Percentiles rank a stretch among this genome's conserved stretches.
phyloP scores from a whole-genome alignment of 2,888 invertebrate genomes.

The Thyatira batis region DNA sequence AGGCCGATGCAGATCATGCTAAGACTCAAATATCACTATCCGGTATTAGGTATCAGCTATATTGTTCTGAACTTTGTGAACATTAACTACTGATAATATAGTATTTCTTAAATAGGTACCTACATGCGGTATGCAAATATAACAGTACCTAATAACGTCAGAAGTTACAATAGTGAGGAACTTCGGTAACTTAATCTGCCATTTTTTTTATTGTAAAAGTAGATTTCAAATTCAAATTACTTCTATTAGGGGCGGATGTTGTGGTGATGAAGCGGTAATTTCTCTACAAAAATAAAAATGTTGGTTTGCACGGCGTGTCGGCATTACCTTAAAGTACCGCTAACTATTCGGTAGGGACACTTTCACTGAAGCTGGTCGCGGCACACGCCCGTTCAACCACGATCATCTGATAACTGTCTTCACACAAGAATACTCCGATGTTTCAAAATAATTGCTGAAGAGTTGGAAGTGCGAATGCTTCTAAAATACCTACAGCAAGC shows the following conservation, averaged over 20 bases:
- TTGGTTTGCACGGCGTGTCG: constrained; percentile 5
- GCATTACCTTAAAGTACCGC: constrained; percentile 50
- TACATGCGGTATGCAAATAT: too few relatives aligned
- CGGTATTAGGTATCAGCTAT: not conserved
- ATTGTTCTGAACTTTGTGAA: not conserved
- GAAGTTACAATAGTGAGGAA: not conserved
- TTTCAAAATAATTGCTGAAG: not conserved
- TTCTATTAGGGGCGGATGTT: not conserved
- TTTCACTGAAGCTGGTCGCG: constrained; percentile 60
- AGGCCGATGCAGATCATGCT: not conserved
- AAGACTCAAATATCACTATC: not conserved
- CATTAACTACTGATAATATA: too few relatives aligned
- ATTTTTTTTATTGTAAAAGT: not conserved
- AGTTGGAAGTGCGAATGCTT: not conserved
- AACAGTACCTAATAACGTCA: too few relatives aligned
- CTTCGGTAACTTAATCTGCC: not conserved
- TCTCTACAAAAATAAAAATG: not conserved
- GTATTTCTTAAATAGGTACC: too few relatives aligned
- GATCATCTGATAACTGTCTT: constrained; percentile 45
- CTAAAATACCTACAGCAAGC: not conserved
- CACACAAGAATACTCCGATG: not conserved
- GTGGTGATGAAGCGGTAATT: not conserved
- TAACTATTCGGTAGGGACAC: constrained; percentile 63
- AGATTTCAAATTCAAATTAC: not conserved
- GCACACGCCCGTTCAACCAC: constrained; percentile 32